Conservation (phyloP, 2,888 invertebrate genomes). For the Acholoe squamosa region DNA sequence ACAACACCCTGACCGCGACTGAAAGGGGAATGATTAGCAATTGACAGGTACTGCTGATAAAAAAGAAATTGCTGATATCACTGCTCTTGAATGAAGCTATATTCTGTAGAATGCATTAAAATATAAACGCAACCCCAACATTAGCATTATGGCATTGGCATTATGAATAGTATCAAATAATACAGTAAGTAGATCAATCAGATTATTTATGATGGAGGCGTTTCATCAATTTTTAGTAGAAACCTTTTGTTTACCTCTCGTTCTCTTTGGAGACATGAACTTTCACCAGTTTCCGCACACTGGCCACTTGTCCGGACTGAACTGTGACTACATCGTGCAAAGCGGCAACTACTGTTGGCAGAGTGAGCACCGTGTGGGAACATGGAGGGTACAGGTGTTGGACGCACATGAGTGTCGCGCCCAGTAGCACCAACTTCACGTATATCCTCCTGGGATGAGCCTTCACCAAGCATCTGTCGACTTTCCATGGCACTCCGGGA, state of each 20-base stretch:
- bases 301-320: not conserved
- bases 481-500: constrained; percentile 1
- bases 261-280: constrained; percentile 34
- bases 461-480: constrained; percentile 6
- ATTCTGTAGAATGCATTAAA: no score
- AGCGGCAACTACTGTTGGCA: constrained; percentile 12
- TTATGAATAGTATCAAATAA: no score
- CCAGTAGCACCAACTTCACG: constrained; percentile 47
- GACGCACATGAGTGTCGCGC: not conserved
- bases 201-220: no score
- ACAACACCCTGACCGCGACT: constrained; percentile 51
- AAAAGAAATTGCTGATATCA: no score
- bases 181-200: no score
- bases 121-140: no score
- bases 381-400: not conserved
- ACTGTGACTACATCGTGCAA: not conserved
- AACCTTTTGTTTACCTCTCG: constrained; percentile 35
- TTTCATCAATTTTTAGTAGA: no score
- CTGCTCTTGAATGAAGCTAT: no score
- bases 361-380: constrained; percentile 11
- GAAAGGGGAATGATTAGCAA: not conserved
- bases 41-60: no score
- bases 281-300: constrained; percentile 49
- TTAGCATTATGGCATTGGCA: no score
- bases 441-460: constrained; percentile 50